Evolutionary conservation across 2,888 invertebrate species (phyloP).

Genomic region (Ichneumoninae sp.): DNA sequence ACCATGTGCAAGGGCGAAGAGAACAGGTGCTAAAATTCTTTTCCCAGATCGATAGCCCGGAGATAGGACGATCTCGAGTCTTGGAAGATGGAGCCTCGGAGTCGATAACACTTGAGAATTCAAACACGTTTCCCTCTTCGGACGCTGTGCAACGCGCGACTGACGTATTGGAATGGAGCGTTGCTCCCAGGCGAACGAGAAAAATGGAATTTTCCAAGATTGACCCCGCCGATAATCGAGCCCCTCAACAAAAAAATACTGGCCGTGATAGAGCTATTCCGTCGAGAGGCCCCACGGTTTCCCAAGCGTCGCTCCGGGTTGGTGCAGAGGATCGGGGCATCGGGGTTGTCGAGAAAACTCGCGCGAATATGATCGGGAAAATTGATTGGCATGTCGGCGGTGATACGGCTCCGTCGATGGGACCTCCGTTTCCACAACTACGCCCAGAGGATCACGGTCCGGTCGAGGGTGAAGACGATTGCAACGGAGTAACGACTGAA

Average conservation of each 20-base stretch:
- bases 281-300: not conserved
- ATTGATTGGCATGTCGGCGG: conserved; percentile 27
- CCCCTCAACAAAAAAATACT: conserved; percentile 20
- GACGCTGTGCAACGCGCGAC: conserved; percentile 15
- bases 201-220: conserved; percentile 33
- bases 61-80: conserved; percentile 27
- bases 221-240: not conserved
- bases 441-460: conserved; percentile 8
- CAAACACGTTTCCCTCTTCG: conserved; percentile 23
- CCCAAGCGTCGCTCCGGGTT: not conserved
- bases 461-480: conserved; percentile 22
- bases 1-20: not conserved
- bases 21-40: conserved; percentile 32
- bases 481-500: conserved; percentile 27
- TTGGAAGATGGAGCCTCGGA: conserved; percentile 12
- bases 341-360: conserved; percentile 3
- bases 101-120: conserved; percentile 45
- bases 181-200: conserved; percentile 14
- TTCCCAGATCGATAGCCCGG: conserved; percentile 9
- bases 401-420: conserved; percentile 12
- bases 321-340: conserved; percentile 3
- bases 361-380: conserved; percentile 38
- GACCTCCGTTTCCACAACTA: conserved; percentile 16
- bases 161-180: conserved; percentile 24
- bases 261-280: conserved; percentile 2